A percentile compares a stretch with the other conserved stretches of the same genome.
Conservation (phyloP, 2,797 vertebrate species). For the Acipenser oxyrinchus region DNA sequence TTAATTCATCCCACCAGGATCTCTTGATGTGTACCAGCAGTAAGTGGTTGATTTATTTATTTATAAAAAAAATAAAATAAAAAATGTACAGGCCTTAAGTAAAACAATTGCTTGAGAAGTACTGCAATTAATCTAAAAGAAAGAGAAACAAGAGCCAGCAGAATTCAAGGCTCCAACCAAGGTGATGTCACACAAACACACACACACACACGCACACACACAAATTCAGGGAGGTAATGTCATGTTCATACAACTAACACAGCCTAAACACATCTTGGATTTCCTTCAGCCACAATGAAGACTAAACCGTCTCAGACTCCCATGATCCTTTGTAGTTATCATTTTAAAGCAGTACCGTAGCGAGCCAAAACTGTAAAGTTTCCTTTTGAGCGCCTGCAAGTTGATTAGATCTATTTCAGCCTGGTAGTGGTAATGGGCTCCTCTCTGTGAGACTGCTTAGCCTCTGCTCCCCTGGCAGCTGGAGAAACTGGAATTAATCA, state of each 20-base stretch:
- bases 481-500: slow-evolving; percentile 99
- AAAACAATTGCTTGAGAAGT: neutral
- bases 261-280: slow-evolving; percentile 62
- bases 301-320: slow-evolving; percentile 72
- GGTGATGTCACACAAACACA: slow-evolving; percentile 47
- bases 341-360: slow-evolving; percentile 73
- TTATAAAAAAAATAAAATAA: too few relatives aligned
- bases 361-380: slow-evolving; percentile 82
- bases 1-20: too few relatives aligned
- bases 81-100: neutral
- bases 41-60: too few relatives aligned
- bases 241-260: slow-evolving; percentile 68
- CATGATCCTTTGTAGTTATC: slow-evolving; percentile 76
- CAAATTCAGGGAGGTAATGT: slow-evolving; percentile 57
- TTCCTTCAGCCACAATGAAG: slow-evolving; percentile 72
- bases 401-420: slow-evolving; percentile 98
- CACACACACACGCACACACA: too few relatives aligned
- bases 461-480: slow-evolving; percentile 87
- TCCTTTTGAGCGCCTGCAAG: slow-evolving; percentile 78
- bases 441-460: slow-evolving; percentile 88
- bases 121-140: neutral
- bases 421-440: slow-evolving; percentile 93
- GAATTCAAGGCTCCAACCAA: slow-evolving; percentile 35
- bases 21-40: too few relatives aligned
- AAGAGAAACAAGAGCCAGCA: slow-evolving; percentile 5